phyloP scores from a whole-genome alignment of 2,888 invertebrate species.

The Perizoma flavofasciatum region DNA sequence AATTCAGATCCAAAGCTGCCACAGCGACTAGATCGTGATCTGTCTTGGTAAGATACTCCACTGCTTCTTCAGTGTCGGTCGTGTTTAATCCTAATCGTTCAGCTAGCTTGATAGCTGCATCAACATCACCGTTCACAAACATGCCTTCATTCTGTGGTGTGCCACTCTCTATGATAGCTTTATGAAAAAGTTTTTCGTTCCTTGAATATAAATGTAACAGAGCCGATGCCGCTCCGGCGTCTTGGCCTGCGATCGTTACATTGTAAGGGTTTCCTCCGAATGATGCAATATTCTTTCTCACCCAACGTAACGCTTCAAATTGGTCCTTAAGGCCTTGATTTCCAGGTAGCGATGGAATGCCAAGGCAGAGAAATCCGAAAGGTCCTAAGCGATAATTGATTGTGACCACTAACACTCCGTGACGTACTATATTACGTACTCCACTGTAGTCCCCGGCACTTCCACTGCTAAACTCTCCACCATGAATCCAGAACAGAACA shows the following conservation, averaged over 20 bases:
- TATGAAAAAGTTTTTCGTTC: conserved; percentile 68
- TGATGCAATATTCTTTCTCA: conserved; percentile 65
- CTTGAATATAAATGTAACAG: conserved; percentile 68
- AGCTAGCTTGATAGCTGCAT: conserved; percentile 65
- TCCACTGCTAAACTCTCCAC: conserved; percentile 63
- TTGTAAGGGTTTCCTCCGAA: conserved; percentile 77
- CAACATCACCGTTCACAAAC: conserved; percentile 62
- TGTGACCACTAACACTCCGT: conserved; percentile 69
- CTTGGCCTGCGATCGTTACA: conserved; percentile 71
- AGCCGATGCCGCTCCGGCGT: conserved; percentile 68
- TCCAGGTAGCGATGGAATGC: conserved; percentile 64
- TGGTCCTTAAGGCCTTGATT: conserved; percentile 78
- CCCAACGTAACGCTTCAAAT: conserved; percentile 67
- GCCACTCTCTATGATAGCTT: conserved; percentile 71
- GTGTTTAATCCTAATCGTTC: conserved; percentile 64
- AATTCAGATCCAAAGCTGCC: conserved; percentile 57
- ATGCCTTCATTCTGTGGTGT: conserved; percentile 66
- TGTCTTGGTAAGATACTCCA: conserved; percentile 56
- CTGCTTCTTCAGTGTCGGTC: conserved; percentile 59
- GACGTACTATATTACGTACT: conserved; percentile 60
- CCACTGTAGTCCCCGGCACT: conserved; percentile 57
- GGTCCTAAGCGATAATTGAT: conserved; percentile 75
- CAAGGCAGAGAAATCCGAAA: conserved; percentile 75
- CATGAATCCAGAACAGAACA: conserved; percentile 74
- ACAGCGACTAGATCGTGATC: conserved; percentile 61